Evolutionary conservation across 2,797 vertebrate genomes (phyloP), one percentile per base, ranked within the genome.

Genomic region (Neosilurus mollespiculum): DNA sequence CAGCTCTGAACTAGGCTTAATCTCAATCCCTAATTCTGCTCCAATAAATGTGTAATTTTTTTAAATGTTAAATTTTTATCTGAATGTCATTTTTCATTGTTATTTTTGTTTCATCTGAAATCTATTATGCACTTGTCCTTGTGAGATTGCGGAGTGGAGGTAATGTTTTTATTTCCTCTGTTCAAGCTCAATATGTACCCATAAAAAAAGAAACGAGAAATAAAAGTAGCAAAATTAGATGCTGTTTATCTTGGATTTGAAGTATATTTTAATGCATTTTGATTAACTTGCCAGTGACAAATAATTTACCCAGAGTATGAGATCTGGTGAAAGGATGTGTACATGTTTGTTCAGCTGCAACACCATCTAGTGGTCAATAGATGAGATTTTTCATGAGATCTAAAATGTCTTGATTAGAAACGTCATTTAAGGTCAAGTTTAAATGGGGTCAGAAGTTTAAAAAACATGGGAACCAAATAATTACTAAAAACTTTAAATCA

Each of bases 341-440:
- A 37, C 30, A 43, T 16, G 43, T 71, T 24, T 43, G 30, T 22
- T 77, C 59, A 84, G 66, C 30, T 8, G 86, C 84, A 86, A 72
- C 91, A 59, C 93, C 94, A 93, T 88, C 94, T 95, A 86, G 89
- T 90, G 93, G 92, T 49, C 0, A 61, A 70, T 12, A 58, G 26
- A 20, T 49, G 9, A 18, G 22, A 20, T 61, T 53, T 12, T 15
- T 72, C 9, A 82, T 86, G 82, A 76, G 61, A 5, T 64, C 61
- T 24, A 49, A 43, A 66, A 34, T 51, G 4, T 34, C 9, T 20
- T 58, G 1, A 59, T 22, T 54, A 18, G 5, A 14, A 24, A 9
- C 0, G 12, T 51, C 9, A 9, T 9, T 18, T 7, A 53, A 53
- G 12, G 2, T 72, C 3, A 6, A 53, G 49, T 12, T 75, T 37